These are phyloP conservation scores for Dysidea cf. avara DNA, from an alignment of 37 sponge, comb jelly and placozoan species.

Conservation along the genomic window DNA sequence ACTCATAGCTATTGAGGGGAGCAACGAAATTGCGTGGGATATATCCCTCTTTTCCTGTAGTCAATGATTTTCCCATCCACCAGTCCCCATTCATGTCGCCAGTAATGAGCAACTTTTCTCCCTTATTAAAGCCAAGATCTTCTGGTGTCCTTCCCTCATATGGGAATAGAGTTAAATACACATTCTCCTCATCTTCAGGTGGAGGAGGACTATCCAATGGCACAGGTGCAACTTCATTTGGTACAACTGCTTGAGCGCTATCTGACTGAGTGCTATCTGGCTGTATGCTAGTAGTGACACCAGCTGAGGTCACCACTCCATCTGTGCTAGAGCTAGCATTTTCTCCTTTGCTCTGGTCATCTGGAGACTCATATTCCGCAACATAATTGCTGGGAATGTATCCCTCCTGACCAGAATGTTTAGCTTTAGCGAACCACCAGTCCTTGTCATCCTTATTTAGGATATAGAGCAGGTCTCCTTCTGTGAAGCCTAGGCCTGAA, in stretches of 20 bases:
- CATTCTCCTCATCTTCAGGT: background rate
- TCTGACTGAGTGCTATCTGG: background rate
- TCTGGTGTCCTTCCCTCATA: constrained; percentile 82
- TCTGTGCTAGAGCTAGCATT: too few species aligned
- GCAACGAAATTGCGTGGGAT: constrained; percentile 94
- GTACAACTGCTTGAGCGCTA: background rate
- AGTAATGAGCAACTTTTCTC: constrained; percentile 69
- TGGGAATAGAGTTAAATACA: constrained; percentile 60
- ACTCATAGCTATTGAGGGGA: constrained; percentile 66
- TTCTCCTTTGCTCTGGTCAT: too few species aligned
- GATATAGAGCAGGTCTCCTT: too few species aligned
- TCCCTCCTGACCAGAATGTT: too few species aligned
- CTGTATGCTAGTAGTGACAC: too few species aligned
- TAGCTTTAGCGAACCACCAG: too few species aligned
- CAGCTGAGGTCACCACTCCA: too few species aligned
- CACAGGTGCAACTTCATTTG: background rate
- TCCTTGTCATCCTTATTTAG: too few species aligned
- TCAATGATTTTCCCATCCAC: constrained; percentile 84
- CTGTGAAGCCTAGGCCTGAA: too few species aligned
- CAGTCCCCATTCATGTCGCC: constrained; percentile 78
- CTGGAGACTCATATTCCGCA: too few species aligned
- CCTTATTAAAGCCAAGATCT: constrained; percentile 88
- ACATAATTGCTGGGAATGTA: too few species aligned
- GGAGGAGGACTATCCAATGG: background rate
- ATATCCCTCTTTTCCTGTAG: constrained; percentile 75